phyloP scores from a whole-genome alignment of 2,797 vertebrate genomes.

The Lepilemur septentrionalis region DNA sequence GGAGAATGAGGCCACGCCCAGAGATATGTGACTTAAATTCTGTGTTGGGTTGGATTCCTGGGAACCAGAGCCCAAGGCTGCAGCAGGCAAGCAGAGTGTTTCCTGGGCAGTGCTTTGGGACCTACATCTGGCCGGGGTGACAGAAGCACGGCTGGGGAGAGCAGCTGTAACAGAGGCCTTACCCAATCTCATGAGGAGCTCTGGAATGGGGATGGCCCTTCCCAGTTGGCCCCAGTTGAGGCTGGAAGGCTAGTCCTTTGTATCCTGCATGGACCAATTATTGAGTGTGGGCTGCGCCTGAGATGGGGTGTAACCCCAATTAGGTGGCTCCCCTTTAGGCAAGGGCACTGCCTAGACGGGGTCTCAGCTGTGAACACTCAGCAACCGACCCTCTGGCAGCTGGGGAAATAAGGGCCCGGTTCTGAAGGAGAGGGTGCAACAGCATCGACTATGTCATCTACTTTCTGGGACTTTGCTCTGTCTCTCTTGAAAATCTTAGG shows the following conservation, averaged over 20 bases:
- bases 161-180: background rate
- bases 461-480: background rate
- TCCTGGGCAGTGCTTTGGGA: background rate
- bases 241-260: background rate
- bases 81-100: fast-evolving
- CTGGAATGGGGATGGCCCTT: background rate
- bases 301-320: background rate
- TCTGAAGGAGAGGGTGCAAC: background rate
- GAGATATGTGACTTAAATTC: too few species aligned
- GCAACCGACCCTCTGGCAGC: background rate
- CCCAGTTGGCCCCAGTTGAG: background rate
- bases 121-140: background rate
- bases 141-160: background rate
- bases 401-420: background rate
- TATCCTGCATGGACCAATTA: fast-evolving
- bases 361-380: background rate
- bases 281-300: background rate
- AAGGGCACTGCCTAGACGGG: background rate
- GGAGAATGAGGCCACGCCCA: background rate
- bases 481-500: background rate
- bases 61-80: background rate
- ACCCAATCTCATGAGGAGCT: fast-evolving
- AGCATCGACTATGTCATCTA: too few species aligned
- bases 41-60: background rate
- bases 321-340: background rate